Base-by-base conservation (phyloP, 1,140 invertebrate genomes). In the Caenorhabditis latens region DNA sequence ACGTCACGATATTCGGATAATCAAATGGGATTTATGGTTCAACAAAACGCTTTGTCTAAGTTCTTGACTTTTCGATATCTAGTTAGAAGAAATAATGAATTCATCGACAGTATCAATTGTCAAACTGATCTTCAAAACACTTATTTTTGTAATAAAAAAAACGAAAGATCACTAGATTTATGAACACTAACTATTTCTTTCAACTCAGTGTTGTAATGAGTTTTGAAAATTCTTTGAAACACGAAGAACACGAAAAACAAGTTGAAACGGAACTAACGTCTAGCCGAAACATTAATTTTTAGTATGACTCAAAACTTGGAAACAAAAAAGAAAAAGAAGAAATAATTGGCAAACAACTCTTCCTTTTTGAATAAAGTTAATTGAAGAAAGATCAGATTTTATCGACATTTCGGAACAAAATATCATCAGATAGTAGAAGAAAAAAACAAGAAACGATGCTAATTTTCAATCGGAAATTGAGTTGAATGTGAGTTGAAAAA, bases 161-260 rank as follows among this genome's bases (percentile, higher is more conserved):
- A n/a, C 57, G n/a, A n/a, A 58, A n/a, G 50, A 58, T 58, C 57
- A n/a, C n/a, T 65, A 40, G 61, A 65, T 65, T 65, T 65, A 21
- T 65, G 61, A 65, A 11, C 32, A n/a, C 21, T 58, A 32, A 9
- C 16, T n/a, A 21, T 58, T n/a, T 58, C 8, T 58, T n/a, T 21
- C 14, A 65, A 40, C 9, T 8, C 11, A 11, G 9, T 40, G 61
- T 14, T 65, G 21, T 65, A 40, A 65, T 65, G 61, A 65, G 61
- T 65, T 65, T 65, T 65, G 8, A 11, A 42, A 65, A 9, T 42
- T 40, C 24, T 65, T 65, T 40, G 61, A 65, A 65, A 65, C 61
- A 65, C 6, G 32, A 65, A 11, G 24, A 40, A 65, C 21, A 65
- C 24, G n/a, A 65, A 65, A 65, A 65, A 65, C 61, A 65, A 65